Percentiles rank a stretch among this genome's conserved stretches.
These are phyloP conservation scores for Synergus umbraculus DNA, from an alignment of 2,888 invertebrate genomes.

Conservation along the genomic window DNA sequence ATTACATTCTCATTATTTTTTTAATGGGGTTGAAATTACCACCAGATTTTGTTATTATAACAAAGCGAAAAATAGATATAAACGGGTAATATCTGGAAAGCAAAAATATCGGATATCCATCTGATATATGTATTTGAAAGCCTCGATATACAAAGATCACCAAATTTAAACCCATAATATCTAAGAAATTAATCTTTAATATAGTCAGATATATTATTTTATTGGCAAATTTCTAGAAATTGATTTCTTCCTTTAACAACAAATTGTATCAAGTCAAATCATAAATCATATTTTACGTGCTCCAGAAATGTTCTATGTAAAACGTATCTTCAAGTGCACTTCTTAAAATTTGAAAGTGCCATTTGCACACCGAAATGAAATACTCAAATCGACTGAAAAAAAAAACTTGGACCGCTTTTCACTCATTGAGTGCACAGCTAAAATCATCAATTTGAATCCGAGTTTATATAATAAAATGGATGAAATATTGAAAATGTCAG, in stretches of 20 bases:
- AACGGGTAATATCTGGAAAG: neutral
- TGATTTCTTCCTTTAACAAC: too few species aligned
- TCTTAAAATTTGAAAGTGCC: slow-evolving; percentile 27
- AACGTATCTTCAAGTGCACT: neutral
- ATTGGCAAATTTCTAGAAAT: too few species aligned
- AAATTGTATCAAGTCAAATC: too few species aligned
- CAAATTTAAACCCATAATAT: too few species aligned
- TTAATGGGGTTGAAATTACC: neutral
- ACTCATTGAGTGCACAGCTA: neutral
- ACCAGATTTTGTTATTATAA: neutral
- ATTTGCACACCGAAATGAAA: neutral
- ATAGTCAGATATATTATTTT: too few species aligned
- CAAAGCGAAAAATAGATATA: neutral
- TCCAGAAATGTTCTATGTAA: neutral
- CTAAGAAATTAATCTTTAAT: too few species aligned
- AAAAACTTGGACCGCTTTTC: slow-evolving; percentile 28
- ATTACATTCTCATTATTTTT: neutral
- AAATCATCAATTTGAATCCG: neutral
- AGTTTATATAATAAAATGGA: too few species aligned
- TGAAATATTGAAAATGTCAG: neutral
- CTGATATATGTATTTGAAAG: neutral
- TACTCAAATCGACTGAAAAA: slow-evolving; percentile 31
- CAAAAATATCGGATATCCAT: neutral
- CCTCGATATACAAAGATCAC: too few species aligned
- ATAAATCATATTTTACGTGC: too few species aligned